Conservation (phyloP, 2,888 invertebrate species). For the Apotomis betuletana region DNA sequence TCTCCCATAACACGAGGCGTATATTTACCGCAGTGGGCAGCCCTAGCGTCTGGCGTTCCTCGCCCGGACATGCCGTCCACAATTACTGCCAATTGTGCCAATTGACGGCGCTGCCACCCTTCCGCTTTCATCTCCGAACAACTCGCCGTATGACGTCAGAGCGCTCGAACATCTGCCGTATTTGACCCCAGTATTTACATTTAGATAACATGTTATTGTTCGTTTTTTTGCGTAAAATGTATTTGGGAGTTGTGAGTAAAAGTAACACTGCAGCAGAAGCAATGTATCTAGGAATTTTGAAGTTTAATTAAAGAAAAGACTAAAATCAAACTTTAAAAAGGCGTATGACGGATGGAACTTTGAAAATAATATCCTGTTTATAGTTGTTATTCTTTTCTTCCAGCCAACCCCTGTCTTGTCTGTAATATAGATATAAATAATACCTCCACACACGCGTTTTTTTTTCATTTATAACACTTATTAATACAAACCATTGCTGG, state of each 20-base stretch:
- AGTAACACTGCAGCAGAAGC: too few species aligned
- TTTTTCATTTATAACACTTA: too few species aligned
- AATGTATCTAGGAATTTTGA: too few species aligned
- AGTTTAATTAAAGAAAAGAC: too few species aligned
- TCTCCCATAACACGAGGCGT: not conserved
- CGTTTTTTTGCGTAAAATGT: not conserved
- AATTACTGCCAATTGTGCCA: constrained; percentile 83
- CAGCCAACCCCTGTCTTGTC: too few species aligned
- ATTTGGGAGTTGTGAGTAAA: not conserved
- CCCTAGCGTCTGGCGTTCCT: constrained; percentile 50
- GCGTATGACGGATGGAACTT: too few species aligned
- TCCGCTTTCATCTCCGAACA: constrained; percentile 72
- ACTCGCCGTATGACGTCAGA: constrained; percentile 50
- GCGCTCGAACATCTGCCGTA: constrained; percentile 71
- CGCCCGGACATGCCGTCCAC: constrained; percentile 81
- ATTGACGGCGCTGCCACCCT: constrained; percentile 80
- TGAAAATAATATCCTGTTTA: too few species aligned
- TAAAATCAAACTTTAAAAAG: too few species aligned
- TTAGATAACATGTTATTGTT: constrained; percentile 4
- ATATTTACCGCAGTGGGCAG: constrained; percentile 38
- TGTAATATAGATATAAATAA: too few species aligned
- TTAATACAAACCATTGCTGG: too few species aligned
- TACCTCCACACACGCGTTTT: too few species aligned
- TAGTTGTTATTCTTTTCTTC: too few species aligned
- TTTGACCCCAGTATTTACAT: constrained; percentile 30